These are phyloP conservation scores for Holacanthella duospinosa DNA, from an alignment of 2,888 invertebrate species.

Conservation along the genomic window DNA sequence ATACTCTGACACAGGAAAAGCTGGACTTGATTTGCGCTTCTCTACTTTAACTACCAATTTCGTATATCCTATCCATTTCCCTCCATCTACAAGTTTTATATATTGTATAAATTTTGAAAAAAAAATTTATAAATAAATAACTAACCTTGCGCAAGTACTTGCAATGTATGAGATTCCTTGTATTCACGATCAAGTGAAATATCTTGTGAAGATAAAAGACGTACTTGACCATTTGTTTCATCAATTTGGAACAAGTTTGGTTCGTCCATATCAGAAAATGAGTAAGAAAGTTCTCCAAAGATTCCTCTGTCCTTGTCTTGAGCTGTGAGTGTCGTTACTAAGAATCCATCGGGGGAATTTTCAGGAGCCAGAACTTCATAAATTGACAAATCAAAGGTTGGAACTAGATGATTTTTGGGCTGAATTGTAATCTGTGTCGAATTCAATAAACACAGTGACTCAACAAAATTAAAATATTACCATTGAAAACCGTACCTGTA, in stretches of 20 bases:
- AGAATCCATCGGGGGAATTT: constrained; percentile 63
- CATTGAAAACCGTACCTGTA: constrained; percentile 39
- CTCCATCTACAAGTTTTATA: constrained; percentile 53
- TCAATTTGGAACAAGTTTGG: constrained; percentile 43
- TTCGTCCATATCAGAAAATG: constrained; percentile 48
- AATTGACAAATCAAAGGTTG: constrained; percentile 63
- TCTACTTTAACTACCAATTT: constrained; percentile 58
- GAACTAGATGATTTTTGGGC: constrained; percentile 67
- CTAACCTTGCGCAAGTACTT: constrained; percentile 53
- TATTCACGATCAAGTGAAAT: constrained; percentile 35
- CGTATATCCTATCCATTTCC: constrained; percentile 64
- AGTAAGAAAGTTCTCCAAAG: constrained; percentile 56
- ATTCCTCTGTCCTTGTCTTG: constrained; percentile 71
- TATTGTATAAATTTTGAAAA: neutral
- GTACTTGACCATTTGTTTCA: constrained; percentile 42
- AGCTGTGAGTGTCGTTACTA: constrained; percentile 67
- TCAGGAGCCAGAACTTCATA: constrained; percentile 72
- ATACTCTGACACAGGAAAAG: constrained; percentile 42
- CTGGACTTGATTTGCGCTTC: neutral
- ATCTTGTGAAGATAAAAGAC: constrained; percentile 26
- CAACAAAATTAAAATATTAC: neutral
- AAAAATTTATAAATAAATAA: neutral
- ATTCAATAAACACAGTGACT: neutral
- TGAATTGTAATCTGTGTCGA: constrained; percentile 52
- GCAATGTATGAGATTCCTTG: constrained; percentile 32